Base-by-base conservation (phyloP, 2,888 invertebrate genomes). In the Trichogramma dendrolimi region DNA sequence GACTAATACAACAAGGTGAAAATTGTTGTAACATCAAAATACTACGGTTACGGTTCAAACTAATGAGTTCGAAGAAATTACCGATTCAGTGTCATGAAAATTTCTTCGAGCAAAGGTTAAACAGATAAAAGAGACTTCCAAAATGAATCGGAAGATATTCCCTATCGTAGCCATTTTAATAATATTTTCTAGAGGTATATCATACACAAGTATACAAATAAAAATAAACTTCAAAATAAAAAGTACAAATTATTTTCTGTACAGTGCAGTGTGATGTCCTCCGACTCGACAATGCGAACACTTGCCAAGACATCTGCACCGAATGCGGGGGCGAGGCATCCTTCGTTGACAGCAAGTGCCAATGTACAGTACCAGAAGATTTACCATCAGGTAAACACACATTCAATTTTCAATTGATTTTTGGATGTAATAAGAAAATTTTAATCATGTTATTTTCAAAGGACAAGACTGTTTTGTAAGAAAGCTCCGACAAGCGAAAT, bases 301-400 rank as follows among this genome's bases (percentile, higher is more conserved):
- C 58, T 1, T 74, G 73, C 56, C 55, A 6, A 5, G 62, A 72
- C n/a, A 58, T 73, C 5, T 74, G 74, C 53, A 44, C 55, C 7
- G 63, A 58, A 49, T 71, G 71, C 58, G 64, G 66, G 2, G 71
- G 69, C 47, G 49, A 50, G 8, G 68, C 68, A 43, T 57, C 62
- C 38, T 68, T 71, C 14, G 58, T 53, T 1, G 48, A 73, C 4
- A 64, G 48, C n/a, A 46, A 55, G 10, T 74, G 73, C 57, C 67
- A 69, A 51, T 74, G 74, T 62, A 63, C 66, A 10, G 56, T 68
- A 41, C 44, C 41, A 10, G 63, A 69, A 1, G 60, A 67, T 38
- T 62, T 58, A 48, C 43, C 63, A 7, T 55, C 61, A 68, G 72
- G 72, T 74, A 72, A 56, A 1, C 48, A 14, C 0, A 4, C 1